Conservation (phyloP, 2,797 vertebrate species). For the Myripristis murdjan region DNA sequence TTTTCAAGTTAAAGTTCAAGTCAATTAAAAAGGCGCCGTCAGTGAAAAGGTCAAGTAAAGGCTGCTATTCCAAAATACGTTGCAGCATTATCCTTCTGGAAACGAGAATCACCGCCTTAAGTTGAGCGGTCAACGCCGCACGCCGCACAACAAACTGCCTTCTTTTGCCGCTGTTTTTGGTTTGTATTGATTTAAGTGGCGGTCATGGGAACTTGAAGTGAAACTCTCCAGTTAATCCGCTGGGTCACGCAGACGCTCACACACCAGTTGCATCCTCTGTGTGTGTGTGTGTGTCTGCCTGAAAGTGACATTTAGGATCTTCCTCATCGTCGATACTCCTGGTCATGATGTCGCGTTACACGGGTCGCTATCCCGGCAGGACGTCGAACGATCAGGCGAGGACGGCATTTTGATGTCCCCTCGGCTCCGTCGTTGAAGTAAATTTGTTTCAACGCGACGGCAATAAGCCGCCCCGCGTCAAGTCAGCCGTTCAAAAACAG, state of each 20-base stretch:
- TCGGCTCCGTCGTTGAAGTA: constrained; percentile 61
- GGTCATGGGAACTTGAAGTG: not conserved
- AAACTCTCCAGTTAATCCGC: not conserved
- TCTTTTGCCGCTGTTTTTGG: no score
- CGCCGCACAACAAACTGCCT: no score
- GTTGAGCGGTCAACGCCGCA: no score
- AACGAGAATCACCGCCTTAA: no score
- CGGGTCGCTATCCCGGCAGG: constrained; percentile 73
- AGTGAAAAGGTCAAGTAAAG: no score
- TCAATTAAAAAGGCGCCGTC: no score
- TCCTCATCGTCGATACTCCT: constrained; percentile 41
- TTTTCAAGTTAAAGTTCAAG: no score
- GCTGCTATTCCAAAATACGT: no score
- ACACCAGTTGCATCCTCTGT: not conserved
- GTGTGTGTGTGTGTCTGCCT: constrained; percentile 1
- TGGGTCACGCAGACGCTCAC: not conserved
- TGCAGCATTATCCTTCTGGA: no score
- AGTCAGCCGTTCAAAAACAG: constrained; percentile 74
- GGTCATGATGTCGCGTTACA: constrained; percentile 68
- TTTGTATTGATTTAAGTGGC: no score
- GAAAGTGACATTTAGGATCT: constrained; percentile 53
- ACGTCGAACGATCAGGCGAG: constrained; percentile 64
- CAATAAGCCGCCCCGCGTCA: constrained; percentile 68
- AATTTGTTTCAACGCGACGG: constrained; percentile 69
- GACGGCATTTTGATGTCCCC: constrained; percentile 65